Conservation (phyloP, 2,113 vertebrate genomes). For the Larimichthys polyactis region DNA sequence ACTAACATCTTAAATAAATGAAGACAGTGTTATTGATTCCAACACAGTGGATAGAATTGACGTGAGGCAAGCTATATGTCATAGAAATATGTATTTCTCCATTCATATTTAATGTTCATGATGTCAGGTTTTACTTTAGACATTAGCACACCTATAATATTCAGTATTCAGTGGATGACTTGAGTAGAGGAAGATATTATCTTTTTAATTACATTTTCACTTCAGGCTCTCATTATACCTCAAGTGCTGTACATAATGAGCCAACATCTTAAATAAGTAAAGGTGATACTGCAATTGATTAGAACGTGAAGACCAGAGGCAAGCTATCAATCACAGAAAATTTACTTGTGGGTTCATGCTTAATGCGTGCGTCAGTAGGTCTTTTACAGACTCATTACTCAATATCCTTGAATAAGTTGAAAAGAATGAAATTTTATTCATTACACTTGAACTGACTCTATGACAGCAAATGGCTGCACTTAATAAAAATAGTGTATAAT, state of each 20-base stretch:
- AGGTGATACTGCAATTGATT: slow-evolving; percentile 79
- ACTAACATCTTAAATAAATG: slow-evolving; percentile 55
- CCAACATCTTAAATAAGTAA: slow-evolving; percentile 79
- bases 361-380: slow-evolving; percentile 45
- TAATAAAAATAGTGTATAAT: slow-evolving; percentile 12
- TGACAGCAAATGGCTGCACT: slow-evolving; percentile 21
- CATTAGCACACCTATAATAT: slow-evolving; percentile 35
- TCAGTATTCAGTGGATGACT: slow-evolving; percentile 69
- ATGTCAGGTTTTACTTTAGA: slow-evolving; percentile 29
- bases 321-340: slow-evolving; percentile 69
- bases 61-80: slow-evolving; percentile 33
- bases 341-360: slow-evolving; percentile 53
- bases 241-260: slow-evolving; percentile 74
- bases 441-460: slow-evolving; percentile 33
- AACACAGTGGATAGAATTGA: slow-evolving; percentile 4
- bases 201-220: slow-evolving; percentile 78
- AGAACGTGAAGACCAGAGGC: slow-evolving; percentile 58
- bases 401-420: slow-evolving; percentile 56
- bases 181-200: slow-evolving; percentile 69
- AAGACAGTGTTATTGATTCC: slow-evolving; percentile 48
- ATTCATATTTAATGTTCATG: slow-evolving; percentile 52
- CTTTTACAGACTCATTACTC: slow-evolving; percentile 62
- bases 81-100: slow-evolving; percentile 25
- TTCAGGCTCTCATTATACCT: slow-evolving; percentile 70
- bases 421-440: slow-evolving; percentile 52